These are phyloP conservation scores for Acrobasis repandana DNA, from an alignment of 2,888 invertebrate genomes.

Conservation along the genomic window DNA sequence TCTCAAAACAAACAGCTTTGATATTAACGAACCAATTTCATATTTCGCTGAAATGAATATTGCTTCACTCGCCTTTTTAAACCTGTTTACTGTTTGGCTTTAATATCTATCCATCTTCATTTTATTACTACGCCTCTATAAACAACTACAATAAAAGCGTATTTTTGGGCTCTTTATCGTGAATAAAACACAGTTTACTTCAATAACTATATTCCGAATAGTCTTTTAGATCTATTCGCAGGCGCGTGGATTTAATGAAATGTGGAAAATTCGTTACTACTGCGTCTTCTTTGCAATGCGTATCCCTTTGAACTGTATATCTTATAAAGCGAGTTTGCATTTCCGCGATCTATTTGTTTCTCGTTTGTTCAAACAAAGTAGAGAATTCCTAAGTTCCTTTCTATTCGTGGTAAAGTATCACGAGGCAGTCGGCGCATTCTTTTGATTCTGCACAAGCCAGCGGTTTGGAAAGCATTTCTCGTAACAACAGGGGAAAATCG, in stretches of 20 bases:
- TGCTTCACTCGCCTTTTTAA: constrained; percentile 14
- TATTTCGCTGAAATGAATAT: constrained; percentile 14
- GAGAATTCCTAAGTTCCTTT: constrained; percentile 67
- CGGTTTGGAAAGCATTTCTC: constrained; percentile 68
- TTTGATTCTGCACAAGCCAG: constrained; percentile 57
- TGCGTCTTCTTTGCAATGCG: constrained; percentile 47
- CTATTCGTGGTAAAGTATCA: constrained; percentile 71
- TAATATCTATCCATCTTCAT: constrained; percentile 15
- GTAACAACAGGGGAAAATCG: constrained; percentile 46
- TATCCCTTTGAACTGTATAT: constrained; percentile 70
- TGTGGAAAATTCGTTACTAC: constrained; percentile 43
- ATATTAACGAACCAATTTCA: constrained; percentile 22
- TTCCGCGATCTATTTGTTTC: constrained; percentile 68
- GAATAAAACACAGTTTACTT: constrained; percentile 19
- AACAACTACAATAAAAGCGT: constrained; percentile 13
- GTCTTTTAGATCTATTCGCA: constrained; percentile 17
- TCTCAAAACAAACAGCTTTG: constrained; percentile 36
- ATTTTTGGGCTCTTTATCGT: constrained; percentile 17
- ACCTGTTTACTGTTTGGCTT: constrained; percentile 19
- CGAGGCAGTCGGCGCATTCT: constrained; percentile 65
- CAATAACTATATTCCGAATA: constrained; percentile 22
- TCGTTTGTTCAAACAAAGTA: constrained; percentile 69
- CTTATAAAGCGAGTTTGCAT: constrained; percentile 67
- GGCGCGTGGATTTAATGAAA: constrained; percentile 33
- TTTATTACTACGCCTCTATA: constrained; percentile 14